Evolutionary conservation across 2,113 vertebrate genomes (phyloP).

Genomic region (Psittacula cyanocephala): DNA sequence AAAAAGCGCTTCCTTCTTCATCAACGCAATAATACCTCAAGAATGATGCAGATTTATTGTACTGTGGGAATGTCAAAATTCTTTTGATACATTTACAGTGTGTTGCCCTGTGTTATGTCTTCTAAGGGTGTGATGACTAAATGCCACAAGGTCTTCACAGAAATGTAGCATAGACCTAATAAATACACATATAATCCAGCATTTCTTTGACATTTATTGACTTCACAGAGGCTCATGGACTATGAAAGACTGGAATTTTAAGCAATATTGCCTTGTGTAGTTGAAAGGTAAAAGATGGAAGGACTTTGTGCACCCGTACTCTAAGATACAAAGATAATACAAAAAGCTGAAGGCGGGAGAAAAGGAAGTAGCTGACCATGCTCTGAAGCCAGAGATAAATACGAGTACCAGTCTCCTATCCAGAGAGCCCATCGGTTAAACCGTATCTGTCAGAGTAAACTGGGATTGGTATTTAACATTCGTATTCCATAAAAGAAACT

Average conservation of each 20-base stretch:
- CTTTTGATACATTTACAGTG: background rate
- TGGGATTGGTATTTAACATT: background rate
- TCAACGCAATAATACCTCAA: background rate
- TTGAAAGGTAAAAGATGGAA: background rate
- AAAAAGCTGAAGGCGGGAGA: background rate
- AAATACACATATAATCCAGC: constrained; percentile 57
- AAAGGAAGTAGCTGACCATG: background rate
- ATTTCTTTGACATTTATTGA: constrained; percentile 66
- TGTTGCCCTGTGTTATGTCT: constrained; percentile 1
- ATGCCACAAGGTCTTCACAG: constrained; percentile 47
- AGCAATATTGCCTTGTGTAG: background rate
- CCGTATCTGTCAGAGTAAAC: background rate
- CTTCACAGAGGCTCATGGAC: constrained; percentile 32
- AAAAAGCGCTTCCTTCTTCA: background rate
- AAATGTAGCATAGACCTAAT: constrained; percentile 10
- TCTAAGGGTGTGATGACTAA: constrained; percentile 41
- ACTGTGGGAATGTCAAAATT: background rate
- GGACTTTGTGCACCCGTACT: background rate
- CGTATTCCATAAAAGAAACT: background rate
- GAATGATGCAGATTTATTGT: background rate
- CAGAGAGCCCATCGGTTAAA: background rate
- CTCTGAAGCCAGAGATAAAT: background rate
- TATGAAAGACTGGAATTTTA: constrained; percentile 60
- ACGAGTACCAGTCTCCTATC: background rate
- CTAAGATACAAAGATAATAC: background rate